Evolutionary conservation across 2,113 vertebrate genomes (phyloP).

Genomic region (Gila orcuttii): DNA sequence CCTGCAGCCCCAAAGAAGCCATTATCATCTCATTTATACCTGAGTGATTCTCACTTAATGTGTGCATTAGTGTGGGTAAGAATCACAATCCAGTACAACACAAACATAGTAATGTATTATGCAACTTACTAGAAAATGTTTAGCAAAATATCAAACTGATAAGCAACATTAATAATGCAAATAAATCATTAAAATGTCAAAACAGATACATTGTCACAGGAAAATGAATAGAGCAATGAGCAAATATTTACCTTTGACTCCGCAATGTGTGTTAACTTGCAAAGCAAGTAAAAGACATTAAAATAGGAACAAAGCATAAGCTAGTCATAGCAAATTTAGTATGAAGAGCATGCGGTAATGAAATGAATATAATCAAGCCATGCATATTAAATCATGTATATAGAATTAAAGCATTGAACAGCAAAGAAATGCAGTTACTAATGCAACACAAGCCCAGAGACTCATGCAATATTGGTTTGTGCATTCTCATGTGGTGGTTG

Average conservation of each 20-base stretch:
- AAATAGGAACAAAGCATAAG: constrained; percentile 52
- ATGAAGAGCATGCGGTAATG: neutral
- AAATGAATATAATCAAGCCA: neutral
- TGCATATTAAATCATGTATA: neutral
- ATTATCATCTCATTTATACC: constrained; percentile 20
- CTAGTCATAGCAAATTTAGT: neutral
- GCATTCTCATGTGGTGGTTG: neutral
- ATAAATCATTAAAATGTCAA: constrained; percentile 9
- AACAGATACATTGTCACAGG: constrained; percentile 3
- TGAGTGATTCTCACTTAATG: neutral
- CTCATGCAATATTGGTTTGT: neutral
- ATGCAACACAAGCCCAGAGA: neutral
- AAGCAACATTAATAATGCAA: constrained; percentile 5
- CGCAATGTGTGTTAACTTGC: constrained; percentile 79
- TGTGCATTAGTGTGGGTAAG: neutral
- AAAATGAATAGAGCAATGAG: constrained; percentile 18
- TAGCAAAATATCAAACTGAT: neutral
- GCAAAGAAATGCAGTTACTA: neutral
- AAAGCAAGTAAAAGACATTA: constrained; percentile 64
- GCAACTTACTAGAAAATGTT: neutral
- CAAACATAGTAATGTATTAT: neutral
- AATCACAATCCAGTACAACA: neutral
- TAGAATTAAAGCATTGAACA: neutral
- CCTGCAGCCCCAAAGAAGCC: neutral
- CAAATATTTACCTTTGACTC: constrained; percentile 76